Conservation (phyloP, 1,140 invertebrate species). For the Drosophila sechellia region DNA sequence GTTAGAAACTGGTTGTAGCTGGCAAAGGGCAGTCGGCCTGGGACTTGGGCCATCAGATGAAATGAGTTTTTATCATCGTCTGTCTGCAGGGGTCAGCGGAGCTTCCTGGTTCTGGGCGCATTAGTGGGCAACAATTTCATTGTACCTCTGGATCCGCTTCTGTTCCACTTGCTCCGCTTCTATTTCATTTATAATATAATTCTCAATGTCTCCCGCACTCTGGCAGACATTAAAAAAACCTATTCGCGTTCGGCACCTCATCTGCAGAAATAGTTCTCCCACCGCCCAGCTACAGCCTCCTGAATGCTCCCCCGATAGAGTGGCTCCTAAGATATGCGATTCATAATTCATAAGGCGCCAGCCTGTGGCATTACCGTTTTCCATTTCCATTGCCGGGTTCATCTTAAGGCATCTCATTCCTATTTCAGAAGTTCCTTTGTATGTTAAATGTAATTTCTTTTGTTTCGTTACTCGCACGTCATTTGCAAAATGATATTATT, state of each 20-base stretch:
- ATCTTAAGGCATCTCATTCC: constrained; percentile 36
- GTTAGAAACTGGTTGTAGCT: constrained; percentile 24
- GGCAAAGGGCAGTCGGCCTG: constrained; percentile 37
- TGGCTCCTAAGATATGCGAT: constrained; percentile 61
- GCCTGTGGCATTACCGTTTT: constrained; percentile 9
- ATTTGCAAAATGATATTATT: constrained; percentile 84
- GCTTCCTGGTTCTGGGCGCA: constrained; percentile 48
- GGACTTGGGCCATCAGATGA: constrained; percentile 67
- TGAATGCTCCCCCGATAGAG: too few species aligned
- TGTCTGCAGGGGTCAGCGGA: constrained; percentile 40
- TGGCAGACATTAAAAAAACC: constrained; percentile 72
- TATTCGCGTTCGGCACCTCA: constrained; percentile 69
- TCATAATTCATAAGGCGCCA: constrained; percentile 78
- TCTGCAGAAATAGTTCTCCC: constrained; percentile 61
- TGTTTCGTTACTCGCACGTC: constrained; percentile 83
- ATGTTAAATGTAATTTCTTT: constrained; percentile 84
- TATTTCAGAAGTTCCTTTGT: constrained; percentile 58
- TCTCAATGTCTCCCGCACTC: constrained; percentile 47
- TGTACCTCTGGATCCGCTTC: constrained; percentile 67
- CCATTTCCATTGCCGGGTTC: constrained; percentile 19
- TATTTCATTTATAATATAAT: constrained; percentile 66
- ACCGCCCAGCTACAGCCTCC: neutral
- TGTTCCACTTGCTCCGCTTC: constrained; percentile 35
- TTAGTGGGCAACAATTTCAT: constrained; percentile 80
- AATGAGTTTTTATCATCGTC: constrained; percentile 80